Conservation (phyloP, 1,140 invertebrate genomes). For the Diprion similis region DNA sequence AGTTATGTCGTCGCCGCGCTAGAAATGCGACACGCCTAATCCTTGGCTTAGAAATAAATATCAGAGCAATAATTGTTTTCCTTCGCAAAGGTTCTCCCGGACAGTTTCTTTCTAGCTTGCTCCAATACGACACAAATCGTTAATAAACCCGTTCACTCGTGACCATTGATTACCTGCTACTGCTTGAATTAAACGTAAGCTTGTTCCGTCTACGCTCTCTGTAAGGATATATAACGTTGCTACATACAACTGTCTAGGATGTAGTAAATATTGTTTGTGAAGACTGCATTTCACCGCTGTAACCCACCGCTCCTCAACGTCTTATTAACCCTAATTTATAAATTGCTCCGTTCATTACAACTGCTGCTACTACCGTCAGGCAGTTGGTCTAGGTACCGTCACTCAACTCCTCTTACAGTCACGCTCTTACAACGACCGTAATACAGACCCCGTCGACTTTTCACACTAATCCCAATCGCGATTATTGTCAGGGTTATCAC, state of each 20-base stretch:
- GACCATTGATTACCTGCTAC: neutral
- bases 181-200: neutral
- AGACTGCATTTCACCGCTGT: too few species aligned
- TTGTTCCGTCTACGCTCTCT: too few species aligned
- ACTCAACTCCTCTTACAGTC: neutral
- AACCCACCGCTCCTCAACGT: neutral
- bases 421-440: too few species aligned
- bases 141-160: neutral
- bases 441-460: too few species aligned
- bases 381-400: neutral
- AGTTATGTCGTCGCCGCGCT: too few species aligned
- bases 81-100: neutral
- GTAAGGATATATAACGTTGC: too few species aligned
- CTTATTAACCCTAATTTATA: constrained; percentile 1
- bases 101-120: neutral
- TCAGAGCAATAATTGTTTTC: constrained; percentile 5
- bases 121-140: neutral
- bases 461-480: too few species aligned
- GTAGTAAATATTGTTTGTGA: neutral
- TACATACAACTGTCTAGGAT: neutral
- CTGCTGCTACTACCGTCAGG: too few species aligned
- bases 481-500: too few species aligned
- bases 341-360: neutral
- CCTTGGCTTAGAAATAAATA: constrained; percentile 7
- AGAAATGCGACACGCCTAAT: neutral